A percentile compares a stretch with the other conserved stretches of the same genome.
Evolutionary conservation across 1,140 invertebrate genomes (phyloP).

Genomic region (Gyrodactylus salaris): DNA sequence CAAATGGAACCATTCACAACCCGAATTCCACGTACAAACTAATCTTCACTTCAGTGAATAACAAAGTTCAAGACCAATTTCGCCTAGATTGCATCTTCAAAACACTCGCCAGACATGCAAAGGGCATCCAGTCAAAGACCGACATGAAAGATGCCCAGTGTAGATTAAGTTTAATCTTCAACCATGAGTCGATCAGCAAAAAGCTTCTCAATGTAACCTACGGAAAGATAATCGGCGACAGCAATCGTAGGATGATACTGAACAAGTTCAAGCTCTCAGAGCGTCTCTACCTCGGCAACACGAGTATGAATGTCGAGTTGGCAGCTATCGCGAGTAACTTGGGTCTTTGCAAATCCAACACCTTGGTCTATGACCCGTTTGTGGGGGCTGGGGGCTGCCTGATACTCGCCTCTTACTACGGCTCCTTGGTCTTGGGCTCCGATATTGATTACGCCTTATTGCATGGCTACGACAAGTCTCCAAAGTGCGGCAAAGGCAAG

Average conservation of each 20-base stretch:
- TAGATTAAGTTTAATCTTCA: not conserved
- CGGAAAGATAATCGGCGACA: not conserved
- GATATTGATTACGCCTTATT: conserved; percentile 1
- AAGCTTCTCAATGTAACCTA: not conserved
- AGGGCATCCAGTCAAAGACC: not conserved
- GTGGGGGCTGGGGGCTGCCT: not conserved
- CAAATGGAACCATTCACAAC: not conserved
- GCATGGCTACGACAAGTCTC: not conserved
- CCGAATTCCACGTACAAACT: not conserved
- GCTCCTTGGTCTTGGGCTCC: not conserved
- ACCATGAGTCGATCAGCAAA: not conserved
- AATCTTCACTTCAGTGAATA: not conserved
- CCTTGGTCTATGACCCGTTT: not conserved
- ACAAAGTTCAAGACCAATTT: not conserved
- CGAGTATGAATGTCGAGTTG: conserved; percentile 4
- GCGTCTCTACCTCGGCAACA: not conserved
- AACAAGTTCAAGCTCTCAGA: not conserved
- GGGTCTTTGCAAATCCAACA: not conserved
- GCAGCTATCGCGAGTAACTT: not conserved
- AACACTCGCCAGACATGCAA: not conserved
- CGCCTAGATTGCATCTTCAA: not conserved
- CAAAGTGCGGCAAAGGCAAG: not conserved
- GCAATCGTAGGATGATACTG: not conserved
- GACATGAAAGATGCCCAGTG: not conserved
- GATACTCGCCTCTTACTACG: not conserved